Percentiles rank a stretch among this genome's conserved stretches.
Conservation (phyloP, 2,797 vertebrate species). For the Chrysocyon brachyurus region DNA sequence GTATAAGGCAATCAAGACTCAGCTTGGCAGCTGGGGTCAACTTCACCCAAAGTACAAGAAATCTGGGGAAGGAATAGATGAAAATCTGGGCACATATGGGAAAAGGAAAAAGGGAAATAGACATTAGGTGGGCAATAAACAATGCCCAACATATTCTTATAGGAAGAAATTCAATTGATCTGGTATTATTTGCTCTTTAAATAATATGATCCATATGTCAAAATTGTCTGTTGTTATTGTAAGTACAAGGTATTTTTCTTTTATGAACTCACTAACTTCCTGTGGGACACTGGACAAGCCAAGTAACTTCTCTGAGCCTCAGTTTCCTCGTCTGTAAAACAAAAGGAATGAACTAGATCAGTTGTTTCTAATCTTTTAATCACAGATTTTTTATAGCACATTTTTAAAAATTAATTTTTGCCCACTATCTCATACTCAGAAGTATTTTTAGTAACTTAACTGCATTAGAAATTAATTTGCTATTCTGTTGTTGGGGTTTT, state of each 20-base stretch:
- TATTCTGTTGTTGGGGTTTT: neutral
- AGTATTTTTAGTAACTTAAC: slow-evolving; percentile 57
- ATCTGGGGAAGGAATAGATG: neutral
- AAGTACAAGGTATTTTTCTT: slow-evolving; percentile 26
- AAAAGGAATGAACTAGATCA: slow-evolving; percentile 65
- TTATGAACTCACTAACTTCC: slow-evolving; percentile 73
- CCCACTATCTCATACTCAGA: slow-evolving; percentile 40
- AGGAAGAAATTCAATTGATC: slow-evolving; percentile 7
- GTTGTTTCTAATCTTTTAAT: slow-evolving; percentile 65
- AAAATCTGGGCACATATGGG: neutral
- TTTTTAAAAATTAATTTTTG: slow-evolving; percentile 38
- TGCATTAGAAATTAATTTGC: slow-evolving; percentile 49
- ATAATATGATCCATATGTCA: neutral
- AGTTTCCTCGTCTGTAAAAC: slow-evolving; percentile 70
- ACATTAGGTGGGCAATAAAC: neutral
- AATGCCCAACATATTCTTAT: neutral
- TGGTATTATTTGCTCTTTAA: slow-evolving; percentile 6
- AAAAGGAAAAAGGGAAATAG: neutral
- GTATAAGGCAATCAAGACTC: neutral
- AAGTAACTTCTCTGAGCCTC: slow-evolving; percentile 74
- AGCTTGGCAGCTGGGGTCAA: neutral
- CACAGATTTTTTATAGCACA: slow-evolving; percentile 40
- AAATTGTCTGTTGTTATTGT: neutral
- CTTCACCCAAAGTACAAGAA: neutral
- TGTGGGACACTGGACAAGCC: slow-evolving; percentile 68